Conservation (phyloP, 1,140 invertebrate species). For the Drosophila ficusphila region DNA sequence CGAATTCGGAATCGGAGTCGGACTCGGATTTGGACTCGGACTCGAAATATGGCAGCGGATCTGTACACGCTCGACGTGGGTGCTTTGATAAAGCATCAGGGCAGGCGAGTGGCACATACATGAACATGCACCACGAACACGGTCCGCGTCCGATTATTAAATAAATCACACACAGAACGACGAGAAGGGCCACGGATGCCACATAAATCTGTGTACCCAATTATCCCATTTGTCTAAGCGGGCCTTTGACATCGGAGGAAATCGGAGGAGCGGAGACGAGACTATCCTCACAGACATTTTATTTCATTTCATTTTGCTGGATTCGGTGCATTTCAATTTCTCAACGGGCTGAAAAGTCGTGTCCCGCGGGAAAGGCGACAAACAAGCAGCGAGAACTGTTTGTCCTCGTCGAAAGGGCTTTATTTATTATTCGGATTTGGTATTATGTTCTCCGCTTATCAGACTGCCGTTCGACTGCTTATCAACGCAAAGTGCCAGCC, state of each 20-base stretch:
- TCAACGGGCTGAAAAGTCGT: slow-evolving; percentile 32
- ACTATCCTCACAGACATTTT: slow-evolving; percentile 67
- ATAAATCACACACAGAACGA: slow-evolving; percentile 60
- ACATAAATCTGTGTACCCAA: slow-evolving; percentile 76
- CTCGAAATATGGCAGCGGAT: background rate
- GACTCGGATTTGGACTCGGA: background rate
- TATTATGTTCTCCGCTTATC: slow-evolving; percentile 30
- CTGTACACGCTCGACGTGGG: slow-evolving; percentile 11
- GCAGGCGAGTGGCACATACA: slow-evolving; percentile 33
- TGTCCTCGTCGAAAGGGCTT: background rate
- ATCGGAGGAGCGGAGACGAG: slow-evolving; percentile 48
- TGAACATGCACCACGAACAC: background rate
- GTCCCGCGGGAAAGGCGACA: slow-evolving; percentile 1
- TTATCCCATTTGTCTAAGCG: slow-evolving; percentile 82
- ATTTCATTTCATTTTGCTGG: slow-evolving; percentile 61
- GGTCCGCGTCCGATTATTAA: slow-evolving; percentile 55
- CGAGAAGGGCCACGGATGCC: background rate
- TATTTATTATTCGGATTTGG: slow-evolving; percentile 14
- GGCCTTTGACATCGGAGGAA: slow-evolving; percentile 62
- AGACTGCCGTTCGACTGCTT: slow-evolving; percentile 23
- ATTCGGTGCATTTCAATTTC: slow-evolving; percentile 56
- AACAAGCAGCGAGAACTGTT: slow-evolving; percentile 41
- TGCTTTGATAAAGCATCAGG: slow-evolving; percentile 22
- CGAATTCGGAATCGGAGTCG: background rate
- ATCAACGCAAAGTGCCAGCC: slow-evolving; percentile 61